Base-by-base conservation (phyloP, 2,888 invertebrate genomes). In the Polyommatus iphigenia region DNA sequence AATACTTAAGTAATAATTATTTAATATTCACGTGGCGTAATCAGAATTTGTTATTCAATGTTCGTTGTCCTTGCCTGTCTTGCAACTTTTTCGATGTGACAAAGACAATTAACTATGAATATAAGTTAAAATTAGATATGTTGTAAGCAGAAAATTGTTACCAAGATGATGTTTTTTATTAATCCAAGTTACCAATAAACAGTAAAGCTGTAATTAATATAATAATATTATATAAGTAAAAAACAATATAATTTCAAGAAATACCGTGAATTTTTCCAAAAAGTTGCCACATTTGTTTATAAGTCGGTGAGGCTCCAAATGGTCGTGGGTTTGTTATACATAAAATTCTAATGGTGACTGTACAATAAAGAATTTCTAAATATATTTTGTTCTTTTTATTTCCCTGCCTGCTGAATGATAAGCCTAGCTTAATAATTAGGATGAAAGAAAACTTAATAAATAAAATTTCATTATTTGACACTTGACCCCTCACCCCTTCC, bases 211-310 rank as follows among this genome's bases (percentile, higher is more conserved):
- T 50, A 54, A 54, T 18, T 54, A 54, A 18, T 18, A 18, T 18
- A 18, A 6, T 54, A 54, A 5, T 54, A 54, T 54, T 15, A 18
- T 54, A 18, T 54, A 54, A 54, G 54, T 5, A 54, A 54, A 18
- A 59, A 59, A 59, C 59, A 73, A 54, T 29, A n/a, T 46, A 18
- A n/a, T n/a, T 57, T 46, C 20, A 32, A 24, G 15, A 77, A 77
- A 80, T 79, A 81, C 88, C 87, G 92, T 93, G 92, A 92, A 91
- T 92, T 93, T 92, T 92, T 93, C 89, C 90, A 87, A 81, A 86
- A 86, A 85, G 86, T 85, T 92, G 93, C 92, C 92, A 92, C 88
- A 75, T 71, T 79, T 36, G 77, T 50, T 54, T 71, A 24, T 78
- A 57, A 78, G 36, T 73, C 57, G 73, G 18, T 72, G 18, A 41